phyloP scores from a whole-genome alignment of 1,140 invertebrate genomes.

The Sinonovacula constricta region DNA sequence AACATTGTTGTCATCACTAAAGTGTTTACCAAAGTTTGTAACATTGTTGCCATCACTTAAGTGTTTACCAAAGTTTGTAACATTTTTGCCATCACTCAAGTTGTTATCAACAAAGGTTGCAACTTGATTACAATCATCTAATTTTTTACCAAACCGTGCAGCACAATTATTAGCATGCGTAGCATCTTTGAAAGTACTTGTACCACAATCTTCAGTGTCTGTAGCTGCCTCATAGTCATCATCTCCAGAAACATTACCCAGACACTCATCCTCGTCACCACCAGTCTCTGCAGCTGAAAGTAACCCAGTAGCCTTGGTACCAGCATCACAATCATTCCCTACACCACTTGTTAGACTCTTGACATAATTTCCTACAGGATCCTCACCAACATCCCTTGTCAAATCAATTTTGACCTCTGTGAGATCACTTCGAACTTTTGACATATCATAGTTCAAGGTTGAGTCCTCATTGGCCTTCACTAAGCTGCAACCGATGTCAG shows the following conservation, averaged over 20 bases:
- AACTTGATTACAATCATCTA: background rate
- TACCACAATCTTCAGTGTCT: constrained; percentile 1
- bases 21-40: no score
- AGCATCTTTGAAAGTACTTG: background rate
- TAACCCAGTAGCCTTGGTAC: background rate
- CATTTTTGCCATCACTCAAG: background rate
- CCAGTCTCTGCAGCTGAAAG: background rate
- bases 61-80: background rate
- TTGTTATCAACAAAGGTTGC: background rate
- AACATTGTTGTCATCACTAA: no score
- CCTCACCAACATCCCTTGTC: no score
- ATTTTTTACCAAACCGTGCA: no score
- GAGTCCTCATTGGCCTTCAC: no score
- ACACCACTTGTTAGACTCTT: background rate
- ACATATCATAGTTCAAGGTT: no score
- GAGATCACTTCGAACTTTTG: no score
- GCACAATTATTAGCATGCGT: background rate
- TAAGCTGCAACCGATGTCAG: no score
- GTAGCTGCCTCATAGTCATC: background rate
- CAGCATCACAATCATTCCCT: background rate
- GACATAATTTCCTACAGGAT: no score
- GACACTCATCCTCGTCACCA: background rate
- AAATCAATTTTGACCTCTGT: no score
- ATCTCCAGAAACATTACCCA: background rate
- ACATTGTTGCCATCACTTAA: background rate